A percentile compares a stretch with the other conserved stretches of the same genome.
These are phyloP conservation scores for Denticeps clupeoides DNA, from an alignment of 2,797 vertebrate genomes.

Conservation along the genomic window DNA sequence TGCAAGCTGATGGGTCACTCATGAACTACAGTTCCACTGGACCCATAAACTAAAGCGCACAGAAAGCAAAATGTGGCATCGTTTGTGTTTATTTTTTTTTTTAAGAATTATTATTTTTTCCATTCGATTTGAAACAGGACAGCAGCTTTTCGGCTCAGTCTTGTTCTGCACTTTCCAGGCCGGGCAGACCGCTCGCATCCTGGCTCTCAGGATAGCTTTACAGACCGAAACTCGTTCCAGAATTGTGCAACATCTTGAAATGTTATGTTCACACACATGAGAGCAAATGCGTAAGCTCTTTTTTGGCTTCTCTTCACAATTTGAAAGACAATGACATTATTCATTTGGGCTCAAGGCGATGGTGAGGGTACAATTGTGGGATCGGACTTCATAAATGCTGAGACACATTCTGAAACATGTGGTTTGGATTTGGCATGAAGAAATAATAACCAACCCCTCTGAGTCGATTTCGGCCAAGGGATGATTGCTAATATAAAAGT, in stretches of 20 bases:
- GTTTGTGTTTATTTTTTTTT: too few relatives aligned
- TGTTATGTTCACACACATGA: conserved; percentile 7
- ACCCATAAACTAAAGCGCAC: too few relatives aligned
- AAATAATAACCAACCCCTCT: conserved; percentile 64
- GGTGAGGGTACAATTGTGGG: conserved; percentile 48
- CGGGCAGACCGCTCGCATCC: too few relatives aligned
- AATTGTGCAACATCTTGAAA: conserved; percentile 5
- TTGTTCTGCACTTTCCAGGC: too few relatives aligned
- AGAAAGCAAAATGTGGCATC: too few relatives aligned
- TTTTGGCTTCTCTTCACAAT: conserved; percentile 40
- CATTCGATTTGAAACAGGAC: too few relatives aligned
- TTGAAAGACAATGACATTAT: conserved; percentile 59
- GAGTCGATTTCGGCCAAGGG: conserved; percentile 53
- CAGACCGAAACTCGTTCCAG: not conserved
- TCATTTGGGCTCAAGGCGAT: conserved; percentile 47
- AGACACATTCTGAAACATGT: conserved; percentile 57
- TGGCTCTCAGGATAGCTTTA: not conserved
- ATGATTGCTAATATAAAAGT: conserved; percentile 64
- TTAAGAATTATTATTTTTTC: too few relatives aligned
- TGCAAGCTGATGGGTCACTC: too few relatives aligned
- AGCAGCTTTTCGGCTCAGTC: too few relatives aligned
- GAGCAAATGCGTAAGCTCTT: conserved; percentile 6
- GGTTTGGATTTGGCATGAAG: conserved; percentile 59
- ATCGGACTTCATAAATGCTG: conserved; percentile 50
- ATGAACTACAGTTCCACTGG: too few relatives aligned